phyloP scores from a whole-genome alignment of 2,113 vertebrate genomes.

The Ondatra zibethicus region DNA sequence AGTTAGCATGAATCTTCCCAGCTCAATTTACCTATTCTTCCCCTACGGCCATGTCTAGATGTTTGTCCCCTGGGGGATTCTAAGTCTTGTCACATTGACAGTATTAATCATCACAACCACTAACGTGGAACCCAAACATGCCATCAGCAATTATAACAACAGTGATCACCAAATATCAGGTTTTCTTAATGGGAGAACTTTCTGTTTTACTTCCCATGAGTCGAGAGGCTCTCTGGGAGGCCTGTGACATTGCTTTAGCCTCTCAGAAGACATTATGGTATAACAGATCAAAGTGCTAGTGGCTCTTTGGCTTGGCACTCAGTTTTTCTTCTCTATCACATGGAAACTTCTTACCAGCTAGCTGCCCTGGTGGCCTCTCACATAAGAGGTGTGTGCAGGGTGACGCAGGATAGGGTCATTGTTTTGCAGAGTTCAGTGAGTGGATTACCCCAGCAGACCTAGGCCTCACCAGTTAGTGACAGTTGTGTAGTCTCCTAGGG shows the following conservation, averaged over 20 bases:
- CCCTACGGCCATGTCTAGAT: not conserved
- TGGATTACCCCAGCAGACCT: not conserved
- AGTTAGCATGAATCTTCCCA: not conserved
- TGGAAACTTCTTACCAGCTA: not conserved
- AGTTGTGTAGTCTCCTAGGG: not conserved
- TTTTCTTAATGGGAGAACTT: not conserved
- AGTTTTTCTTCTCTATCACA: not conserved
- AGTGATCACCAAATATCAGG: too few relatives aligned
- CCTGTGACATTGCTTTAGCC: not conserved
- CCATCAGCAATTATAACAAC: not conserved
- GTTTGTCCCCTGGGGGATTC: not conserved
- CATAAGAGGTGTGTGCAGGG: not conserved
- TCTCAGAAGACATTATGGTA: not conserved
- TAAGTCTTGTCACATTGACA: not conserved
- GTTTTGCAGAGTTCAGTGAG: not conserved
- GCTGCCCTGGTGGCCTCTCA: not conserved
- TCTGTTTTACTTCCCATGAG: too few relatives aligned
- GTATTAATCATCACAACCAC: not conserved
- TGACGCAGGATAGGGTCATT: not conserved
- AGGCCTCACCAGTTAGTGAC: not conserved
- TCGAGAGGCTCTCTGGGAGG: not conserved
- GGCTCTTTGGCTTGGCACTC: fast-evolving
- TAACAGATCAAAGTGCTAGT: not conserved
- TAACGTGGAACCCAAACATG: not conserved
- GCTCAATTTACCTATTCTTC: not conserved